Conservation (phyloP, 2,113 vertebrate genomes). For the Crypturellus undulatus region DNA sequence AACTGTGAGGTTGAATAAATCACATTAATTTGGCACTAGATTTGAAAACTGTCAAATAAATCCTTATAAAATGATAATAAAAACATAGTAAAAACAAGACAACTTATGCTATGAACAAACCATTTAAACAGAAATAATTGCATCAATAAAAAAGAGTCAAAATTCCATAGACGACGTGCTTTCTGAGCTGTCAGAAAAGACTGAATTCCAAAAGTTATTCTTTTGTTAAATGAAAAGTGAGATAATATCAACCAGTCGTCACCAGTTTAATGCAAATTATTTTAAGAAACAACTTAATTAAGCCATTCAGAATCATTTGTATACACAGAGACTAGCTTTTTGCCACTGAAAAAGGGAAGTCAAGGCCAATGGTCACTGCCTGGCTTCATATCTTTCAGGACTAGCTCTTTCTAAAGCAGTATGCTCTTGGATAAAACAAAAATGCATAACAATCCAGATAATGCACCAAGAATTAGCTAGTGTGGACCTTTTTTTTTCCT, state of each 20-base stretch:
- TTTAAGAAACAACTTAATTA: neutral
- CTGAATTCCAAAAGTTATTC: neutral
- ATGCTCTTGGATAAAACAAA: neutral
- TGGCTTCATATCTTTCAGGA: neutral
- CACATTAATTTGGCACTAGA: constrained; percentile 61
- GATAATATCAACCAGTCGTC: neutral
- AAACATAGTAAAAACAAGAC: constrained; percentile 49
- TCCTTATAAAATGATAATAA: constrained; percentile 32
- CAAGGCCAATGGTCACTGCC: neutral
- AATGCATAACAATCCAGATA: neutral
- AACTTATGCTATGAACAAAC: neutral
- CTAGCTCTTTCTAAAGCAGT: neutral
- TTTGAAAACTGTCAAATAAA: constrained; percentile 67
- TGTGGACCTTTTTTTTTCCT: neutral
- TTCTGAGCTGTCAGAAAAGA: neutral
- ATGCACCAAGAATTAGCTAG: neutral
- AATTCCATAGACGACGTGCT: neutral
- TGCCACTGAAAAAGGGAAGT: neutral
- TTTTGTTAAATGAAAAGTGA: neutral
- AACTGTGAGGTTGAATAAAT: constrained; percentile 71
- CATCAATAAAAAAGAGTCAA: neutral
- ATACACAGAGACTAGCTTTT: neutral
- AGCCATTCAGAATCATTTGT: neutral
- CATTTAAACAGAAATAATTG: constrained; percentile 21
- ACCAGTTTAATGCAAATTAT: neutral